A percentile compares a stretch with the other conserved stretches of the same genome.
Conservation (phyloP, 2,888 invertebrate species). For the Neria commutata region DNA sequence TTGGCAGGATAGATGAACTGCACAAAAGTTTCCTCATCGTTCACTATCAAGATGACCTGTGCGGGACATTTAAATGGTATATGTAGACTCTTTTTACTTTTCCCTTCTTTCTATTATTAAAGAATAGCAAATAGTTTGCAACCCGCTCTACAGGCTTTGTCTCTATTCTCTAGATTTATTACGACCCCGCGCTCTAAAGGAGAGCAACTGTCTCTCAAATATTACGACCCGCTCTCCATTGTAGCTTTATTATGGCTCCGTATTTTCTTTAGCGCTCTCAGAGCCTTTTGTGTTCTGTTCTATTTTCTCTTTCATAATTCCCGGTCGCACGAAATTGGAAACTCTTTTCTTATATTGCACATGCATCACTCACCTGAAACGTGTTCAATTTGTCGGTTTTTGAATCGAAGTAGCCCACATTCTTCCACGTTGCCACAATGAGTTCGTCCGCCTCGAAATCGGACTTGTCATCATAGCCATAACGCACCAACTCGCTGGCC, state of each 20-base stretch:
- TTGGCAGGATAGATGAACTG: slow-evolving; percentile 86
- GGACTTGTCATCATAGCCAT: slow-evolving; percentile 73
- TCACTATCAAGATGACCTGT: slow-evolving; percentile 52
- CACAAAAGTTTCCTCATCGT: slow-evolving; percentile 73
- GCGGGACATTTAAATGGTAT: background rate
- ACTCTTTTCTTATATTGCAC: slow-evolving; percentile 42
- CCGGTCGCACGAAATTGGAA: background rate
- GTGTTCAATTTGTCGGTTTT: slow-evolving; percentile 79
- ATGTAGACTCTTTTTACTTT: background rate
- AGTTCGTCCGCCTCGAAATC: slow-evolving; percentile 79
- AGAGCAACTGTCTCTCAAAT: too few species aligned
- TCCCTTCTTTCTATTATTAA: too few species aligned
- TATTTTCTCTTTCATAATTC: too few species aligned
- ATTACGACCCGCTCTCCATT: background rate
- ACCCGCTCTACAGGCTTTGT: background rate
- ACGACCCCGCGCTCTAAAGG: too few species aligned
- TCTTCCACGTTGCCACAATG: slow-evolving; percentile 89
- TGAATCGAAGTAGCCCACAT: slow-evolving; percentile 76
- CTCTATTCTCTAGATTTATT: background rate
- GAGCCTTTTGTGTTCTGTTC: too few species aligned
- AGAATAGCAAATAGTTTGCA: background rate
- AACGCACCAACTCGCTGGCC: slow-evolving; percentile 74
- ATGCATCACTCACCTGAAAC: slow-evolving; percentile 87
- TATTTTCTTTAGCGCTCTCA: too few species aligned
- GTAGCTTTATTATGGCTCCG: too few species aligned